These are phyloP conservation scores for Drosophila melanica DNA, from an alignment of 1,140 invertebrate genomes.

Conservation along the genomic window DNA sequence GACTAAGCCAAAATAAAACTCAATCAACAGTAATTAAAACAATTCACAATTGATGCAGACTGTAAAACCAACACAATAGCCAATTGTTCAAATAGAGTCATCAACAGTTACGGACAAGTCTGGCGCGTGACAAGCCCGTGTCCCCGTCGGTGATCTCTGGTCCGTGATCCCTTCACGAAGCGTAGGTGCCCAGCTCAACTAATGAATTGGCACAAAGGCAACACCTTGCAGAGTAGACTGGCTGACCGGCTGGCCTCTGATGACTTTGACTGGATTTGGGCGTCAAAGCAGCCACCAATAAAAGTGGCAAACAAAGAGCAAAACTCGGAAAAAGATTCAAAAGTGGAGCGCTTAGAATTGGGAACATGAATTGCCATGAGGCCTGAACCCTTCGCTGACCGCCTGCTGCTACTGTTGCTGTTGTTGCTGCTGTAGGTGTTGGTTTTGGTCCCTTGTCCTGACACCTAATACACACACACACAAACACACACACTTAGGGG, in stretches of 20 bases:
- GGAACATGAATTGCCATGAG: slow-evolving; percentile 16
- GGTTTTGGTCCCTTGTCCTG: slow-evolving; percentile 27
- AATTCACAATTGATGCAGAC: slow-evolving; percentile 51
- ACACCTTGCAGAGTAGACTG: slow-evolving; percentile 54
- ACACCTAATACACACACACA: slow-evolving; percentile 46
- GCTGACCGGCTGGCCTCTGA: slow-evolving; percentile 18
- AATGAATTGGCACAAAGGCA: slow-evolving; percentile 47
- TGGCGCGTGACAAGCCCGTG: slow-evolving; percentile 31
- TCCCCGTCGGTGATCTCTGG: background rate
- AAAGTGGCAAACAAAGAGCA: slow-evolving; percentile 62
- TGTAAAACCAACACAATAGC: slow-evolving; percentile 61
- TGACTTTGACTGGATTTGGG: slow-evolving; percentile 57
- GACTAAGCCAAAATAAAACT: slow-evolving; percentile 53
- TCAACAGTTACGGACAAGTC: slow-evolving; percentile 10
- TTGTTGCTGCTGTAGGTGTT: slow-evolving; percentile 10
- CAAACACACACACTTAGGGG: background rate
- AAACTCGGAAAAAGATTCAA: slow-evolving; percentile 52
- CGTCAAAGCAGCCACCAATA: slow-evolving; percentile 67
- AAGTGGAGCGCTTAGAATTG: slow-evolving; percentile 51
- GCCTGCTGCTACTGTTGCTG: slow-evolving; percentile 43
- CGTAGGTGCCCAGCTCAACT: slow-evolving; percentile 47
- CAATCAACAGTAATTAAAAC: slow-evolving; percentile 73
- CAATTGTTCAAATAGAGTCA: slow-evolving; percentile 45
- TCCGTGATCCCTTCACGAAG: slow-evolving; percentile 1
- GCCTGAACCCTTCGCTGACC: slow-evolving; percentile 48